phyloP scores from a whole-genome alignment of 2,113 vertebrate species.

The Lonchura striata region DNA sequence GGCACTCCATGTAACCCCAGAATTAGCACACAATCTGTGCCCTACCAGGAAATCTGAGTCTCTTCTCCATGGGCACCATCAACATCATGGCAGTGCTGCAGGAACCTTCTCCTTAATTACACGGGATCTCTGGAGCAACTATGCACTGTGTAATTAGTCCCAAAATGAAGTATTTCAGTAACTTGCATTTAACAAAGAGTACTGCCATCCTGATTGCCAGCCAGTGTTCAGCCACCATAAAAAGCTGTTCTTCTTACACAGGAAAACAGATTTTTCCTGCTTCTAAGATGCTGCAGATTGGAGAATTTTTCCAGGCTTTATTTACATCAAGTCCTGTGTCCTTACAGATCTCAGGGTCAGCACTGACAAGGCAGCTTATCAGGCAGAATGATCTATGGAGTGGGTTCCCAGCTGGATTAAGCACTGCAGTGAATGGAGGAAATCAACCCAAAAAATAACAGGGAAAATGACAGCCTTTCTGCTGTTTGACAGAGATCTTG shows the following conservation, averaged over 20 bases:
- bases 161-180: conserved; percentile 20
- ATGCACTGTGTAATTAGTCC: neutral
- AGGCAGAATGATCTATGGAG: neutral
- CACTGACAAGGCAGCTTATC: neutral
- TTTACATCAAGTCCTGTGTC: neutral
- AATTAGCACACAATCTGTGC: neutral
- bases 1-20: neutral
- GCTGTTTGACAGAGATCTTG: conserved; percentile 17
- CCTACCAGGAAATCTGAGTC: neutral
- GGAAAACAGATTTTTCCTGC: neutral
- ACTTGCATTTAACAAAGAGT: neutral
- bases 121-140: neutral
- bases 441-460: neutral
- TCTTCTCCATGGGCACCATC: neutral
- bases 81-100: neutral
- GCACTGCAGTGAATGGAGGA: neutral
- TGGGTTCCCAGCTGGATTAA: neutral
- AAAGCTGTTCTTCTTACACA: neutral
- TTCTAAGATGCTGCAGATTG: neutral
- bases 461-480: conserved; percentile 38
- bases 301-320: neutral
- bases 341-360: neutral
- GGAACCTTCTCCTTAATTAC: neutral
- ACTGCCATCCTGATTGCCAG: neutral
- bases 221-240: neutral